Percentiles rank a stretch among this genome's conserved stretches.
phyloP scores from a whole-genome alignment of 2,888 invertebrate genomes.

The Punctoribates punctum region DNA sequence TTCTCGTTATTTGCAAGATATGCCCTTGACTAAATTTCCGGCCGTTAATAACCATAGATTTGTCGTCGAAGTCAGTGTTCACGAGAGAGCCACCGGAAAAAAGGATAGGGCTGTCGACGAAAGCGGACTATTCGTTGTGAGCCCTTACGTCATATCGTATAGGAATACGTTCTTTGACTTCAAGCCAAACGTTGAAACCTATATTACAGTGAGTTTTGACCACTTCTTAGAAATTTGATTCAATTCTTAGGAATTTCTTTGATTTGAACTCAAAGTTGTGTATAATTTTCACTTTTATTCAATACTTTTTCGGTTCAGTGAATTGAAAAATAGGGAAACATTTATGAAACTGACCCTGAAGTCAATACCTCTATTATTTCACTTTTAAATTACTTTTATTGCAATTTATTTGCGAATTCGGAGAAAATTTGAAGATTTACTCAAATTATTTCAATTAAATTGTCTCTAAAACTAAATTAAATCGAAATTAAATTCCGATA shows the following conservation, averaged over 20 bases:
- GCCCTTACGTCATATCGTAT: slow-evolving; percentile 40
- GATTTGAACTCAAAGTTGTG: background rate
- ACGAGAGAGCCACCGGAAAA: slow-evolving; percentile 45
- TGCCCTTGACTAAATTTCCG: slow-evolving; percentile 24
- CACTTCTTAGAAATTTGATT: background rate
- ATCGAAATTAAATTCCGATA: too few species aligned
- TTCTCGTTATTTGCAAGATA: background rate
- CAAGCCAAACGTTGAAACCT: slow-evolving; percentile 26
- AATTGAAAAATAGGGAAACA: background rate
- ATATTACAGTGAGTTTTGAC: slow-evolving; percentile 35
- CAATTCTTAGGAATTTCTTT: background rate
- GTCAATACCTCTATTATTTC: background rate
- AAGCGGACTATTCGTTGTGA: slow-evolving; percentile 40
- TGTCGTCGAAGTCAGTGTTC: slow-evolving; percentile 47
- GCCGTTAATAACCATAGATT: slow-evolving; percentile 34
- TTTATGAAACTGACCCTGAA: background rate
- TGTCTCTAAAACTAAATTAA: too few species aligned
- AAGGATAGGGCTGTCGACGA: slow-evolving; percentile 43
- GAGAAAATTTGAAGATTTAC: too few species aligned
- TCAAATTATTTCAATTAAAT: too few species aligned
- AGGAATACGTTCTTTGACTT: slow-evolving; percentile 35
- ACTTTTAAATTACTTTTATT: too few species aligned
- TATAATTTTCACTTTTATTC: background rate
- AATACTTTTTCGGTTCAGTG: background rate
- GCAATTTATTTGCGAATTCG: too few species aligned